Percentiles rank a stretch among this genome's conserved stretches.
phyloP scores from a whole-genome alignment of 1,140 invertebrate genomes.

The Caenorhabditis remanei region DNA sequence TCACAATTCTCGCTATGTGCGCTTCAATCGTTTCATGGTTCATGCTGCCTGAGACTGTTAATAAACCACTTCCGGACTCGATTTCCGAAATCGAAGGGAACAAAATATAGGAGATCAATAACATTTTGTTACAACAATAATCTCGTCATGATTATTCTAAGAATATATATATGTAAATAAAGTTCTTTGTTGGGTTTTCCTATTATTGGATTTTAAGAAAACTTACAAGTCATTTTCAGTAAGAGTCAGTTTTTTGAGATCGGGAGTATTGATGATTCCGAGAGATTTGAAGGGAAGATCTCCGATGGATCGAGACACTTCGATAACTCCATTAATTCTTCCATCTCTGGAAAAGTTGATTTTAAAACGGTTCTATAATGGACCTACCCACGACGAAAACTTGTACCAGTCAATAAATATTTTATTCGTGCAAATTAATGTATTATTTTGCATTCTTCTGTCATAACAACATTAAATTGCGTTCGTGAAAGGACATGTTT shows the following conservation, averaged over 20 bases:
- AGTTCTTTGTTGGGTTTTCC: neutral
- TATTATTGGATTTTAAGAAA: neutral
- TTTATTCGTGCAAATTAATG: too few relatives aligned
- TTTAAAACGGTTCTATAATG: too few relatives aligned
- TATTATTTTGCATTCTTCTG: too few relatives aligned
- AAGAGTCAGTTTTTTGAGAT: slow-evolving; percentile 59
- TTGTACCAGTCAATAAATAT: too few relatives aligned
- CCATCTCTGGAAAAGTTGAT: slow-evolving; percentile 49
- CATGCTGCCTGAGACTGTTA: slow-evolving; percentile 75
- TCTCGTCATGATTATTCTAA: slow-evolving; percentile 24
- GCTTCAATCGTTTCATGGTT: slow-evolving; percentile 72
- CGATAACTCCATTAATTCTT: slow-evolving; percentile 60
- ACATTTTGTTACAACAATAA: neutral
- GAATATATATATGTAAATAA: slow-evolving; percentile 43
- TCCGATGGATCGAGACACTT: slow-evolving; percentile 64
- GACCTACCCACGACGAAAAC: too few relatives aligned
- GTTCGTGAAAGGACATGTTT: too few relatives aligned
- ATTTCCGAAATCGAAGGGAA: slow-evolving; percentile 67
- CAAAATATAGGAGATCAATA: slow-evolving; percentile 33
- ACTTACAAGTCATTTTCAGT: slow-evolving; percentile 62
- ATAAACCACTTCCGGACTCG: slow-evolving; percentile 72
- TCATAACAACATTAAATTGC: too few relatives aligned
- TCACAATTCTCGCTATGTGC: slow-evolving; percentile 62
- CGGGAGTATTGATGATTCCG: slow-evolving; percentile 55
- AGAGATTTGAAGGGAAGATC: slow-evolving; percentile 59